Evolutionary conservation across 2,888 invertebrate species (phyloP).

Genomic region (Hermodice carunculata): DNA sequence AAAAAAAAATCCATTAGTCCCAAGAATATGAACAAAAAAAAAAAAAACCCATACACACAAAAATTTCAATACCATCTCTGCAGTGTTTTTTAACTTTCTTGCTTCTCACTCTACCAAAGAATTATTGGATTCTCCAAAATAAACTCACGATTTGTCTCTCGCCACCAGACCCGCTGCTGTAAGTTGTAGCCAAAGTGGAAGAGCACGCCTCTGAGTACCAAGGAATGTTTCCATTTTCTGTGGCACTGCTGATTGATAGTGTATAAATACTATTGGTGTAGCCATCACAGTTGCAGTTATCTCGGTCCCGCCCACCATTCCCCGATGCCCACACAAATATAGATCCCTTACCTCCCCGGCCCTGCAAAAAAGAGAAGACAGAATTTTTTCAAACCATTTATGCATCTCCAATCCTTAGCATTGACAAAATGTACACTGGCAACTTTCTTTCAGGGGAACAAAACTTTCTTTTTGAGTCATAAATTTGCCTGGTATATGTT

Average conservation of each 20-base stretch:
- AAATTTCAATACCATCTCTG: too few species aligned
- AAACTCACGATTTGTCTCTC: constrained; percentile 72
- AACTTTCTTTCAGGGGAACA: background rate
- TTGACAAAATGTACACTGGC: too few species aligned
- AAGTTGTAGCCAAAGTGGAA: constrained; percentile 97
- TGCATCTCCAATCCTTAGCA: too few species aligned
- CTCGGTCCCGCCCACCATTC: constrained; percentile 91
- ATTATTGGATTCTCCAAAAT: too few species aligned
- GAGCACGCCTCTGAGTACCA: constrained; percentile 97
- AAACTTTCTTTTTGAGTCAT: background rate
- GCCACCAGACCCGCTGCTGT: constrained; percentile 93
- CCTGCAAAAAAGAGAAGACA: constrained; percentile 72
- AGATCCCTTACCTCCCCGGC: constrained; percentile 92
- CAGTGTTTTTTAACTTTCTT: too few species aligned
- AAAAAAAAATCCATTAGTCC: too few species aligned
- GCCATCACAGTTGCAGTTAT: constrained; percentile 98
- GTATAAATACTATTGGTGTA: constrained; percentile 99
- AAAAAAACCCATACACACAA: too few species aligned
- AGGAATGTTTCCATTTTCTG: constrained; percentile 80
- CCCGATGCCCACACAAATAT: constrained; percentile 99
- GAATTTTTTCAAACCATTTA: background rate
- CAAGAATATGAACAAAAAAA: too few species aligned
- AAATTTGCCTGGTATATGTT: too few species aligned
- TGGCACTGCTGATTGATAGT: constrained; percentile 90
- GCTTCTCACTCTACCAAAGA: too few species aligned